Evolutionary conservation across 2,888 invertebrate species (phyloP), one percentile per base, ranked within the genome.

Genomic region (Rhagonycha fulva): DNA sequence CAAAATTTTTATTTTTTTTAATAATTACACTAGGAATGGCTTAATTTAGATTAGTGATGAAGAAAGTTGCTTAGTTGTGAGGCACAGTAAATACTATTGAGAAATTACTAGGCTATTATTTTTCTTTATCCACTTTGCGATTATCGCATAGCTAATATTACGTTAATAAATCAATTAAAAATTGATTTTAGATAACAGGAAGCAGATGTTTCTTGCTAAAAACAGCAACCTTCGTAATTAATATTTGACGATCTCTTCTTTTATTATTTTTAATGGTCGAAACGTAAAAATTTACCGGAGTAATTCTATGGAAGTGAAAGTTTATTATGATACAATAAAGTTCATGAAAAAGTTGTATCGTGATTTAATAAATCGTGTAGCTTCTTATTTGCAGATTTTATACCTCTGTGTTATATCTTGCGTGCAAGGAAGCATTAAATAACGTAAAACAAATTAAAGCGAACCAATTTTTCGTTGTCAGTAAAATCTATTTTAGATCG

Each of bases 381-480:
- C 71, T 72, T 69, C 70, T 72, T 76, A 78, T 70, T 72, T 71
- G 72, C 61, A 75, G 77, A 80, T 80, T 81, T 79, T 76, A 76
- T 72, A 78, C 78, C 78, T 79, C 81, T 78, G 79, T 77, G 79
- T 78, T 80, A 78, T 76, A 80, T 79, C 78, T 82, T 78, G 82
- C 82, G 82, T 82, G 82, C 75, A 73, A 73, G 69, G 74, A 68
- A 68, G 80, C 80, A 82, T 80, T 82, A 82, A 82, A 82, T 82
- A 82, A 82, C 78, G 71, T 70, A 76, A 77, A 79, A 80, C 80
- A 79, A 77, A 80, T 80, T 80, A 80, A 81, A 81, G 71, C 79
- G 80, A 79, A 77, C 79, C 81, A 75, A 81, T 82, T 81, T 82
- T 80, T 81, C 78, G 77, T 74, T 78, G 78, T 78, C 79, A 78